Evolutionary conservation across 2,797 vertebrate species (phyloP).

Genomic region (Sus cebifrons): DNA sequence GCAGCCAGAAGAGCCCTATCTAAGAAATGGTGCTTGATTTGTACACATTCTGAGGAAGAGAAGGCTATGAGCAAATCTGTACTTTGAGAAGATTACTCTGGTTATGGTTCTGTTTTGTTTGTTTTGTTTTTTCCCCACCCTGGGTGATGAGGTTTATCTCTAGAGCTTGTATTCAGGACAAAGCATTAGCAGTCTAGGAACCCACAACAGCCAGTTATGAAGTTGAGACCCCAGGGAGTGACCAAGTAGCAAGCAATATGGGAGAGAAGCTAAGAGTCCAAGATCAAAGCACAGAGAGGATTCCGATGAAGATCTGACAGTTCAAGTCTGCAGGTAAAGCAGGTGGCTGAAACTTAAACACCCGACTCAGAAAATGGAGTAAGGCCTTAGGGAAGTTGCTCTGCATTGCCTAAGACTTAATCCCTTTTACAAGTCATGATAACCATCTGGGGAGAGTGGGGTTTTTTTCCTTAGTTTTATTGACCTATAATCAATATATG

Average conservation of each 20-base stretch:
- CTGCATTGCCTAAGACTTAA: background rate
- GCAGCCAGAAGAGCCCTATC: background rate
- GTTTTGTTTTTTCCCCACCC: background rate
- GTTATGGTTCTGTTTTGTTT: background rate
- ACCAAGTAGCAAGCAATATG: background rate
- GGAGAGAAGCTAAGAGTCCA: background rate
- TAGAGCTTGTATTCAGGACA: background rate
- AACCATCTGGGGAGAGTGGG: background rate
- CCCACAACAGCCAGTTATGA: background rate
- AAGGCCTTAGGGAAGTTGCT: background rate
- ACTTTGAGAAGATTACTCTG: conserved; percentile 29
- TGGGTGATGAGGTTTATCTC: background rate
- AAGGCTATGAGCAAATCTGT: background rate
- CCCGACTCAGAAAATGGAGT: conserved; percentile 3
- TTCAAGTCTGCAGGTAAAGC: background rate
- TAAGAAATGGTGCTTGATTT: background rate
- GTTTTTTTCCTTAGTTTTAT: background rate
- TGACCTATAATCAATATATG: background rate
- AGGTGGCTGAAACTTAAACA: background rate
- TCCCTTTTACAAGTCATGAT: background rate
- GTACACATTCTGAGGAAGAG: conserved; percentile 21
- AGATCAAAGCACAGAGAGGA: background rate
- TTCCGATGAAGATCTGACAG: conserved; percentile 33
- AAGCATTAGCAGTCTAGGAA: conserved; percentile 9
- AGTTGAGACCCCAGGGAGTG: background rate